Conservation (phyloP, 2,888 invertebrate genomes). For the Caenorhabditis uteleia region DNA sequence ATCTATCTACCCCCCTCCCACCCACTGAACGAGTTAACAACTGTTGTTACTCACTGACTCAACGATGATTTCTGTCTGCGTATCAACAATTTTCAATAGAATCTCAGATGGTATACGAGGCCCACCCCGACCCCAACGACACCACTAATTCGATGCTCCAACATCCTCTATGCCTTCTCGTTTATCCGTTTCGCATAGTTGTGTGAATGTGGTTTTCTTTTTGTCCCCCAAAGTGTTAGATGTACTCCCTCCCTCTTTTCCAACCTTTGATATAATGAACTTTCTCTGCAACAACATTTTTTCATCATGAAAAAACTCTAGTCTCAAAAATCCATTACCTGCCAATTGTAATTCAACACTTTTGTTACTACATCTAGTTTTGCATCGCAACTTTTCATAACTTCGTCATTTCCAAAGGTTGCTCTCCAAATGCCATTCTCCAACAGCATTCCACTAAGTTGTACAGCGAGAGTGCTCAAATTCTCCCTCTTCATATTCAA, state of each 20-base stretch:
- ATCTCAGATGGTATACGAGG: conserved; percentile 1
- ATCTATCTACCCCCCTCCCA: background rate
- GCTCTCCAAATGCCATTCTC: too few species aligned
- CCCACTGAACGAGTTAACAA: conserved; percentile 37
- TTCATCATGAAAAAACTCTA: too few species aligned
- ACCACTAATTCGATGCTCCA: conserved; percentile 42
- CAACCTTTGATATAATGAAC: background rate
- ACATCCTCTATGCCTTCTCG: conserved; percentile 25
- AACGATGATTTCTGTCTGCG: conserved; percentile 22
- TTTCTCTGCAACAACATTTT: too few species aligned
- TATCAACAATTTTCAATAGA: conserved; percentile 12
- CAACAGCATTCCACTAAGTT: conserved; percentile 63
- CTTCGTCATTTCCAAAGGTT: too few species aligned
- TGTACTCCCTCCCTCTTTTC: background rate
- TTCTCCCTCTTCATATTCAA: conserved; percentile 69
- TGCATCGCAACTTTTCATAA: too few species aligned
- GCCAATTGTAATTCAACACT: too few species aligned
- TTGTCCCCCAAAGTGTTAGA: background rate
- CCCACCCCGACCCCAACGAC: too few species aligned
- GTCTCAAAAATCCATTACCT: too few species aligned
- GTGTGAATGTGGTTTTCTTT: conserved; percentile 5
- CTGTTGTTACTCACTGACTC: conserved; percentile 41
- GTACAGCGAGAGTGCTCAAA: conserved; percentile 69
- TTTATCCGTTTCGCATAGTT: conserved; percentile 38
- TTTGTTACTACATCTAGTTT: too few species aligned